Conservation (phyloP, 2,888 invertebrate genomes). For the Drosophila quinaria region DNA sequence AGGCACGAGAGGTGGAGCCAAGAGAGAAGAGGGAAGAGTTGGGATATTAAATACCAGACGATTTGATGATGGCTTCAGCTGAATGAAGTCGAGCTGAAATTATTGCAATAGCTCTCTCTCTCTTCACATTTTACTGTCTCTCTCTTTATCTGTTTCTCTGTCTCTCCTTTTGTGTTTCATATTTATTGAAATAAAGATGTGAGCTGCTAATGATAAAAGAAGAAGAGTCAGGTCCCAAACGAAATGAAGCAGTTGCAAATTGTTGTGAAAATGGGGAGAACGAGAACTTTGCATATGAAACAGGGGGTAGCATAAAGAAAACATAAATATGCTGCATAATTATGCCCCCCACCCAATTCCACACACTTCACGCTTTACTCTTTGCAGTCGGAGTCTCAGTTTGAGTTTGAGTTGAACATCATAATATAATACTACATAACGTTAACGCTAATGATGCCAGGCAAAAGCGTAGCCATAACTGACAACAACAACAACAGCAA, state of each 20-base stretch:
- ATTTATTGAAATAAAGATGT: constrained; percentile 69
- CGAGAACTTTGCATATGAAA: constrained; percentile 64
- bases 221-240: constrained; percentile 27
- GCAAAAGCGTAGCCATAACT: constrained; percentile 49
- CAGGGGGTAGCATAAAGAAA: constrained; percentile 42
- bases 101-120: neutral
- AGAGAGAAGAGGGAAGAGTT: neutral
- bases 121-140: neutral
- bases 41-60: constrained; percentile 11
- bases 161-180: constrained; percentile 9
- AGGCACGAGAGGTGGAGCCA: neutral
- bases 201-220: constrained; percentile 58
- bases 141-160: neutral
- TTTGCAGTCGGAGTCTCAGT: constrained; percentile 1
- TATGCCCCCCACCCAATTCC: constrained; percentile 42
- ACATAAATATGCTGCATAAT: constrained; percentile 79
- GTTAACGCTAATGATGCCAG: constrained; percentile 82
- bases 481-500: constrained; percentile 39
- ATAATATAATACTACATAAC: constrained; percentile 76
- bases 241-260: constrained; percentile 50
- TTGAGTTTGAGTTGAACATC: constrained; percentile 43
- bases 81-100: constrained; percentile 3
- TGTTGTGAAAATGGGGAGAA: neutral
- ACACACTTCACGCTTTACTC: constrained; percentile 8
- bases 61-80: constrained; percentile 11